These are phyloP conservation scores for Amblyjoppa proteus DNA, from an alignment of 2,888 invertebrate genomes.

Conservation along the genomic window DNA sequence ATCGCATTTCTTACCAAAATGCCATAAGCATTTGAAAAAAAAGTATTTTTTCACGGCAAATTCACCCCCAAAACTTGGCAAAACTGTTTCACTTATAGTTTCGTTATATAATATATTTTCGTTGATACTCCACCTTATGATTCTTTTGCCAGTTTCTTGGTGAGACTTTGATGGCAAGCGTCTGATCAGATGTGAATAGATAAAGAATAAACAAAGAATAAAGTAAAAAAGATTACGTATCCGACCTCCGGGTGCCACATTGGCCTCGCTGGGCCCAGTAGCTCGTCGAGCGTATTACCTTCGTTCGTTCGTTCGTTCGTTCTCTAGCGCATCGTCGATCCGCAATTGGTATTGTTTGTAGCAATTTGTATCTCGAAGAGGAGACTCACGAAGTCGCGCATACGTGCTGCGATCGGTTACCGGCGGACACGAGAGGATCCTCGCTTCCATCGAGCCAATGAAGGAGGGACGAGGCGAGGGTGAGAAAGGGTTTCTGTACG, in stretches of 20 bases:
- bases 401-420: constrained; percentile 66
- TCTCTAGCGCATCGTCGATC: constrained; percentile 63
- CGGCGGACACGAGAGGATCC: constrained; percentile 53
- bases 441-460: constrained; percentile 59
- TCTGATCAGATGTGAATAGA: background rate
- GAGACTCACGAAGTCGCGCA: constrained; percentile 71
- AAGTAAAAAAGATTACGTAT: background rate
- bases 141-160: background rate
- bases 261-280: constrained; percentile 45
- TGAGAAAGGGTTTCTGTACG: constrained; percentile 55
- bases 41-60: background rate
- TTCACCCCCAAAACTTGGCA: too few relatives aligned
- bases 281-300: constrained; percentile 42
- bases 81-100: background rate
- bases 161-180: constrained; percentile 59
- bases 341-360: constrained; percentile 75
- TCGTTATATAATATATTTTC: background rate
- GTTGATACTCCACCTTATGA: background rate
- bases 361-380: constrained; percentile 73
- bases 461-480: constrained; percentile 62
- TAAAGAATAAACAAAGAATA: background rate
- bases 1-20: background rate
- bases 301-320: constrained; percentile 16
- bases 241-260: constrained; percentile 34
- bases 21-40: background rate